Evolutionary conservation across 2,797 vertebrate genomes (phyloP), one percentile per base, ranked within the genome.

Genomic region (Sebastes nivosus): DNA sequence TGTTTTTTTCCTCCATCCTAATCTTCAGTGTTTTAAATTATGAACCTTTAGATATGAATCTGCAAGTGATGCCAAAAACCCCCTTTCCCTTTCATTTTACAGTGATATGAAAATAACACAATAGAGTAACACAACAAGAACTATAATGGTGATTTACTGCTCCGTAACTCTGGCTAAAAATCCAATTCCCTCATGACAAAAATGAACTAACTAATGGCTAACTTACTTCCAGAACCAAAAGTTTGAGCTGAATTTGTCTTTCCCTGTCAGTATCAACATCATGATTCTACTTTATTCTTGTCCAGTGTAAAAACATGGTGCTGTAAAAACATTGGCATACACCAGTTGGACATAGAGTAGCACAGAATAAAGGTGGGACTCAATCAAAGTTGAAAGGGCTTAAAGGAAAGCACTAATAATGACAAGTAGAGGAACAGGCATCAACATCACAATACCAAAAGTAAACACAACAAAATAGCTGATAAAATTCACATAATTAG

Each of bases 371-470:
- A 76, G 54, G 36, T 58, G 12, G 25, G 16, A 64, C 24, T 54
- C 34, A 59, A 18, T 63, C 27, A 69, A 42, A 7, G 22, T 32
- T 36, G 57, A 71, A 66, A 55, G 34, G 65, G 30, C 13, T 60
- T 24, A 69, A 55, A 72, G 2, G 71, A 67, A 76, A 75, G 74
- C 70, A 79, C 73, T 34, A 50, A 71, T 77, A 72, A 30, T 20
- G 14, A 57, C 1, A 70, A 63, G 16, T 57, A 82, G 11, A 77
- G 25, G 80, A 77, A 78, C 60, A 38, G 86, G 79, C 72, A 77
- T 78, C 74, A 75, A 87, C 70, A 88, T 85, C 82, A 89, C 83
- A 29, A 87, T 91, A 89, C 82, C 90, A 92, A 91, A 90, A 88
- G 67, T 84, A 87, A 92, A 83, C 74, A 77, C 80, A 83, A 81